Percentiles rank a stretch among this genome's conserved stretches.
These are phyloP conservation scores for Eulithis testata DNA, from an alignment of 2,888 invertebrate genomes.

Conservation along the genomic window DNA sequence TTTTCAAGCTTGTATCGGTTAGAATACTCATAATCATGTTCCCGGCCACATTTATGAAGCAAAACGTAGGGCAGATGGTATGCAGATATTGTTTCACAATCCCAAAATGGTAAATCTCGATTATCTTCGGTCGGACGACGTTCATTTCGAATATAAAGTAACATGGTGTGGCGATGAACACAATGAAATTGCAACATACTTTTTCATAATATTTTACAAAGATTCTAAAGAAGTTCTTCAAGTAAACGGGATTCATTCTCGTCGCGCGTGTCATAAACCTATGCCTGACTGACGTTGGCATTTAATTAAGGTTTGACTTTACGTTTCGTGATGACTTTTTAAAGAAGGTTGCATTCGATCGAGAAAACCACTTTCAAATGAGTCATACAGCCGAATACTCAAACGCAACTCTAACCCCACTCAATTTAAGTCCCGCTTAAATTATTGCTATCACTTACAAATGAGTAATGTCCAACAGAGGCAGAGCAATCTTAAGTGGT, in stretches of 20 bases:
- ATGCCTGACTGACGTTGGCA: slow-evolving; percentile 42
- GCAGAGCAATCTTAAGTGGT: no score
- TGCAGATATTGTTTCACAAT: slow-evolving; percentile 50
- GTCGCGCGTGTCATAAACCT: background rate
- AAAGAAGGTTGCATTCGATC: slow-evolving; percentile 17
- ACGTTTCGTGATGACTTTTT: slow-evolving; percentile 15
- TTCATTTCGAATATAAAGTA: slow-evolving; percentile 61
- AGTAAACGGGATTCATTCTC: slow-evolving; percentile 29
- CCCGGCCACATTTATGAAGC: slow-evolving; percentile 63
- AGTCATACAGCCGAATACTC: no score
- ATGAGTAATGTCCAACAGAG: no score
- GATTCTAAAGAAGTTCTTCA: slow-evolving; percentile 1
- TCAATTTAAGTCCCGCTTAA: no score
- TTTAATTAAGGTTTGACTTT: slow-evolving; percentile 28
- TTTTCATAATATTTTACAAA: slow-evolving; percentile 43
- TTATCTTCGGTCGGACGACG: slow-evolving; percentile 56
- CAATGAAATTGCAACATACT: slow-evolving; percentile 46
- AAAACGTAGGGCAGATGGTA: slow-evolving; percentile 51
- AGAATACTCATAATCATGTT: slow-evolving; percentile 63
- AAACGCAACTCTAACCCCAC: no score
- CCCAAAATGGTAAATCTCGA: slow-evolving; percentile 49
- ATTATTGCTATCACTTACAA: no score
- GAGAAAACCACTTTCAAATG: slow-evolving; percentile 4
- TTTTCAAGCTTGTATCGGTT: slow-evolving; percentile 54
- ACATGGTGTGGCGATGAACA: slow-evolving; percentile 57